These are phyloP conservation scores for Coboldia fuscipes DNA, from an alignment of 1,140 invertebrate species.

Conservation along the genomic window DNA sequence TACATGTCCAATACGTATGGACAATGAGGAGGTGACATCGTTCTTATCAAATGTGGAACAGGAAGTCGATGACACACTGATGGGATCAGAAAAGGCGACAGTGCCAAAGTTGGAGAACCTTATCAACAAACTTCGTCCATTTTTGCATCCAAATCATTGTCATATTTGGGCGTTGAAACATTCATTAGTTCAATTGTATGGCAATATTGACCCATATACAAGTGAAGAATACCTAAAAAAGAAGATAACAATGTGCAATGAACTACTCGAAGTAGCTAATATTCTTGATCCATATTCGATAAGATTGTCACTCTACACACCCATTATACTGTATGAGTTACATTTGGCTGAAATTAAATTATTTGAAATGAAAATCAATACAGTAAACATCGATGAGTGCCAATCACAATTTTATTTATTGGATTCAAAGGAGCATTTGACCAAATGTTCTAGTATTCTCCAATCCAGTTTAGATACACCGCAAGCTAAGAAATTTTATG, in stretches of 20 bases:
- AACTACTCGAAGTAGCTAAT: conserved; percentile 35
- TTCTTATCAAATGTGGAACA: conserved; percentile 44
- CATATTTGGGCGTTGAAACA: conserved; percentile 58
- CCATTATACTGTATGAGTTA: conserved; percentile 47
- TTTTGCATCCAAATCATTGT: conserved; percentile 62
- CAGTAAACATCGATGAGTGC: conserved; percentile 13
- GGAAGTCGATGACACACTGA: conserved; percentile 43
- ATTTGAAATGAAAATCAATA: conserved; percentile 24
- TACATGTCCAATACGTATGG: conserved; percentile 35
- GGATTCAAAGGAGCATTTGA: not conserved
- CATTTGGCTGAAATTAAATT: conserved; percentile 30
- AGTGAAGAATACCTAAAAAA: conserved; percentile 30
- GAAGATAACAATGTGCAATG: conserved; percentile 41
- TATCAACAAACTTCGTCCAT: conserved; percentile 33
- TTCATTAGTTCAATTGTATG: conserved; percentile 51
- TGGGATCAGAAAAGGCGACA: conserved; percentile 25
- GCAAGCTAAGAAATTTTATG: not conserved
- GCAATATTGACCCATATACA: not conserved
- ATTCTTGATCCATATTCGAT: conserved; percentile 45
- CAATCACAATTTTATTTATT: conserved; percentile 5
- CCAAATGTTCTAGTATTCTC: not conserved
- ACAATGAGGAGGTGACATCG: conserved; percentile 24
- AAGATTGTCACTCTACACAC: conserved; percentile 43
- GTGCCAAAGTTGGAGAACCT: conserved; percentile 34
- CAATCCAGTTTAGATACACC: not conserved